Base-by-base conservation (phyloP, 2,113 vertebrate species). In the Oenanthe melanoleuca region DNA sequence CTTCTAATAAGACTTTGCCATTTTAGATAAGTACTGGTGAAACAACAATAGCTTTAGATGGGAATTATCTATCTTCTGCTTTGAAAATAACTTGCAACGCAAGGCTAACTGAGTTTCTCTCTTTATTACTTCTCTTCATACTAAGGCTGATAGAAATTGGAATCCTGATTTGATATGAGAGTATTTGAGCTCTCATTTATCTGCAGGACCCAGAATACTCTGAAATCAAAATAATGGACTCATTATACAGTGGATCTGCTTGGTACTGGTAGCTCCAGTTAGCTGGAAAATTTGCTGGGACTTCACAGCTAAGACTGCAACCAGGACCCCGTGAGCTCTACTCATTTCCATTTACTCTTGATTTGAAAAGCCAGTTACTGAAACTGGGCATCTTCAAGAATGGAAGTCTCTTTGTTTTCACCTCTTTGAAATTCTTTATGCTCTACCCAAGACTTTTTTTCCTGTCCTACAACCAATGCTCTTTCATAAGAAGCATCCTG, bases 321-420 rank as follows among this genome's bases (percentile, higher is more conserved):
- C 23, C 15, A 71, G 21, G 19, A 16, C 13, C 19, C 23, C 0
- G 0, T 50, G 78, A 52, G 3, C 40, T 84, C 53, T 42, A 3
- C 15, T 66, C n/a, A 37, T 73, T 67, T 75, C 55, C 20, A 29
- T 28, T 29, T 63, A 49, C 52, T 59, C 29, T 6, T 4, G 34
- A 2, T 31, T 78, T 55, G 42, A 87, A 55, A 94, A 55, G 21
- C 45, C 29, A 40, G 4, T 63, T 47, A 34, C 23, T 63, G 49
- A 81, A 92, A 69, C 14, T 4, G 6, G 16, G 3, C 5, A 29
- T 72, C 23, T 75, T 85, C 60, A 86, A 28, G 20, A 65, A 38
- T 0, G 18, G 13, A 60, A 23, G 20, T 10, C 8, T 83, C 34
- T 60, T 25, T 28, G 24, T 44, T 93, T 57, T 13, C n/a, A 89